Conservation (phyloP, 2,888 invertebrate genomes). For the Eristalis pertinax region DNA sequence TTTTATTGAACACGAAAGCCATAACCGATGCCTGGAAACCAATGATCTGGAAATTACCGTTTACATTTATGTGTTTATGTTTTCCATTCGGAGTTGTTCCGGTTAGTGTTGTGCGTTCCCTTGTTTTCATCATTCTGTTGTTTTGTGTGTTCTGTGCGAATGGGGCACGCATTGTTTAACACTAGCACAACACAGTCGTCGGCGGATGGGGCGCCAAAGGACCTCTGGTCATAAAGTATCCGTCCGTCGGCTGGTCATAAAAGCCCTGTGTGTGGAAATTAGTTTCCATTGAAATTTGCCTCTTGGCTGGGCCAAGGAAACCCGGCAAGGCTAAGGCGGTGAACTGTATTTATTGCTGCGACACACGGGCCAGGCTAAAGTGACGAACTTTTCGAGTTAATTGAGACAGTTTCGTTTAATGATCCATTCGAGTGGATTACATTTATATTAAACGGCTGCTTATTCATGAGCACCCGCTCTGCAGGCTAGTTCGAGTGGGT, state of each 20-base stretch:
- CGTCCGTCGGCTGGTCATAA: conserved; percentile 17
- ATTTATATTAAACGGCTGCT: conserved; percentile 54
- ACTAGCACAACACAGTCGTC: conserved; percentile 12
- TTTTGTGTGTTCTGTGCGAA: conserved; percentile 45
- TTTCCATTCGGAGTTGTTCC: conserved; percentile 43
- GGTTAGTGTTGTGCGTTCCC: not conserved
- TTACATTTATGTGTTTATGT: conserved; percentile 67
- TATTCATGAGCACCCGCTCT: conserved; percentile 31
- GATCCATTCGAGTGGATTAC: conserved; percentile 68
- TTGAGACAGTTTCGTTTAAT: conserved; percentile 67
- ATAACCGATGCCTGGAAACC: conserved; percentile 51
- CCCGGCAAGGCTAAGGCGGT: conserved; percentile 34
- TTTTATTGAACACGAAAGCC: conserved; percentile 51
- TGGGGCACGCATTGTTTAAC: conserved; percentile 61
- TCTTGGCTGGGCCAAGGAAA: not conserved
- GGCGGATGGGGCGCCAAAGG: conserved; percentile 2
- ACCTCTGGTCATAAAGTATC: conserved; percentile 55
- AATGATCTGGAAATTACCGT: conserved; percentile 61
- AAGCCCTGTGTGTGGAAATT: conserved; percentile 47
- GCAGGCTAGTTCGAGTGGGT: conserved; percentile 22
- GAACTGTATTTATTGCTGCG: conserved; percentile 55
- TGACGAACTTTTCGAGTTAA: conserved; percentile 60
- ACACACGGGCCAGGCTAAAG: conserved; percentile 30
- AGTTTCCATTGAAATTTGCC: conserved; percentile 21
- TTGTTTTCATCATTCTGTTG: not conserved